These are phyloP conservation scores for Hippocampus guttulatus DNA, from an alignment of 2,113 vertebrate species.

Conservation along the genomic window DNA sequence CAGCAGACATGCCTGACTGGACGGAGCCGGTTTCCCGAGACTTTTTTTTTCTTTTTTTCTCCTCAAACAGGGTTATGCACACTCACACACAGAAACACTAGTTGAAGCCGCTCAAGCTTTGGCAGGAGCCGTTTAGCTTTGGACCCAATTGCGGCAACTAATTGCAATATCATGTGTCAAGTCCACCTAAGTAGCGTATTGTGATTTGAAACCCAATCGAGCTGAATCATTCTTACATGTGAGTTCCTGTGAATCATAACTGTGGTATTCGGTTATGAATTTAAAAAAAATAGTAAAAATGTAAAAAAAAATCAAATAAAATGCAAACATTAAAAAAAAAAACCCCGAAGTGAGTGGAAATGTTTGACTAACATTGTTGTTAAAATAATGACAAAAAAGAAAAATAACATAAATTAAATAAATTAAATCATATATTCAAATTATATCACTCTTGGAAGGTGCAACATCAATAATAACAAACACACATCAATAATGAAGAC, in stretches of 20 bases:
- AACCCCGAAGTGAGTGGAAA: too few relatives aligned
- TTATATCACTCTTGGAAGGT: background rate
- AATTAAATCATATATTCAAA: background rate
- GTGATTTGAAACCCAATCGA: slow-evolving; percentile 40
- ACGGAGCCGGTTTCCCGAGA: slow-evolving; percentile 60
- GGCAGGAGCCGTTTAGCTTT: slow-evolving; percentile 47
- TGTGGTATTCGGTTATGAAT: background rate
- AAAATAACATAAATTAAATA: background rate
- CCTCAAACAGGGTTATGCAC: slow-evolving; percentile 67
- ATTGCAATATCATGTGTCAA: slow-evolving; percentile 41
- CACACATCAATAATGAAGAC: too few relatives aligned
- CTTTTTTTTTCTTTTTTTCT: background rate
- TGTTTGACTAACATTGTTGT: too few relatives aligned
- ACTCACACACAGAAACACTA: slow-evolving; percentile 18
- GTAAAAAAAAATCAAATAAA: background rate
- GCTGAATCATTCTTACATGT: slow-evolving; percentile 23
- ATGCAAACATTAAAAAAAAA: too few relatives aligned
- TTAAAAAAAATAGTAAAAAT: background rate
- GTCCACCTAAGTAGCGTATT: slow-evolving; percentile 12
- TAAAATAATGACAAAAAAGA: background rate
- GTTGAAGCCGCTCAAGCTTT: slow-evolving; percentile 52
- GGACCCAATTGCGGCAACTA: slow-evolving; percentile 32
- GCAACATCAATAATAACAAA: background rate
- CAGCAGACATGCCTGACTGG: slow-evolving; percentile 71
- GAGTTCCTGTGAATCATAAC: slow-evolving; percentile 24